Conservation (phyloP, 2,113 vertebrate genomes). For the Helogale parvula region DNA sequence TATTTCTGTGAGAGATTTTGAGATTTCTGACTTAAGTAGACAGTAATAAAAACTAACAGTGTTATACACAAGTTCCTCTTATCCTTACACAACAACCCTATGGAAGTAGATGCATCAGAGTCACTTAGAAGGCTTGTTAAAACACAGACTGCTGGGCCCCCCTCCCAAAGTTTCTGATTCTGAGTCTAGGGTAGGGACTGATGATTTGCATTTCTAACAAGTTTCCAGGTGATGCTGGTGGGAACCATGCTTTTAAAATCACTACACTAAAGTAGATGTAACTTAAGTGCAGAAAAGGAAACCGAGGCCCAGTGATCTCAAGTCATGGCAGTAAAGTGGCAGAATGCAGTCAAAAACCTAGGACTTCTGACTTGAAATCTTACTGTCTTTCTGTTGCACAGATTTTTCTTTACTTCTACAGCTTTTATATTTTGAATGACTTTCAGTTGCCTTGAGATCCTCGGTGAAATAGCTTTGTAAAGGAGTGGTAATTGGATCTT, state of each 20-base stretch:
- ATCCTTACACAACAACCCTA: neutral
- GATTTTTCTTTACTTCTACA: slow-evolving; percentile 11
- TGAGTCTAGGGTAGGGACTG: neutral
- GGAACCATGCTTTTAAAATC: slow-evolving; percentile 8
- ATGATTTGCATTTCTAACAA: slow-evolving; percentile 43
- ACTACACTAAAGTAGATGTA: neutral
- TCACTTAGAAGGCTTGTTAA: neutral
- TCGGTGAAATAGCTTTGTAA: slow-evolving; percentile 26
- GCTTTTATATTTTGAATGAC: slow-evolving; percentile 25
- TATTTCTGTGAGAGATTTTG: slow-evolving; percentile 59
- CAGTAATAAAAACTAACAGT: neutral
- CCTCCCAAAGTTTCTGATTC: neutral
- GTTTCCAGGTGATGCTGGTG: neutral
- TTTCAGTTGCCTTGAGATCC: slow-evolving; percentile 11
- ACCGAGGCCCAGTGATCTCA: neutral
- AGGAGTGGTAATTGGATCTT: neutral
- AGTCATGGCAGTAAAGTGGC: neutral
- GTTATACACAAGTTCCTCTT: neutral
- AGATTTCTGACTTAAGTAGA: slow-evolving; percentile 47
- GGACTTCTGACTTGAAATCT: neutral
- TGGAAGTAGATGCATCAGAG: neutral
- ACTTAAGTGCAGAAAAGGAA: neutral
- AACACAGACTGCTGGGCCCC: neutral
- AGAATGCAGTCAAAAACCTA: neutral
- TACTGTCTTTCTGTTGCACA: neutral